Percentiles rank a stretch among this genome's conserved stretches.
These are phyloP conservation scores for Chionoecetes opilio DNA, from an alignment of 1,140 invertebrate species.

Conservation along the genomic window DNA sequence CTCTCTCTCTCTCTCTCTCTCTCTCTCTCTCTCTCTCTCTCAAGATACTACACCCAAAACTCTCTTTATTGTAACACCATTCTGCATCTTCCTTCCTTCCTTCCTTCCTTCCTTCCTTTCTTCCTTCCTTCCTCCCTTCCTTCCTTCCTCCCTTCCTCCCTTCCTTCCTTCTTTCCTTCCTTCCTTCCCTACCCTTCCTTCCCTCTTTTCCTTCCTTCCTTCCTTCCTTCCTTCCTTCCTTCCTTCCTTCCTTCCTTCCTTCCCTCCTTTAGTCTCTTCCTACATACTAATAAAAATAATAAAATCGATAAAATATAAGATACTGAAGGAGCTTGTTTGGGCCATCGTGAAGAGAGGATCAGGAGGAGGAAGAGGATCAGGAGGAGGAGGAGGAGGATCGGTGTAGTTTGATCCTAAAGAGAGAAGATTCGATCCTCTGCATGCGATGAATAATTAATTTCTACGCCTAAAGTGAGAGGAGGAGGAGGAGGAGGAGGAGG, in stretches of 20 bases:
- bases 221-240: too few species aligned
- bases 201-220: too few species aligned
- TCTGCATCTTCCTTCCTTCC: not conserved
- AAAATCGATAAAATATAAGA: not conserved
- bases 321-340: not conserved
- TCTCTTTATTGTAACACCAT: too few species aligned
- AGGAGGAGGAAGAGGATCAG: not conserved
- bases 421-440: not conserved
- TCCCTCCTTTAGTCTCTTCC: too few species aligned
- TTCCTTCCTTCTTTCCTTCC: not conserved
- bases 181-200: too few species aligned
- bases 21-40: not conserved
- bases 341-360: not conserved
- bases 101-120: not conserved
- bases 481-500: conserved; percentile 24
- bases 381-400: not conserved
- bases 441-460: conserved; percentile 50
- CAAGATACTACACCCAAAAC: not conserved
- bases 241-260: too few species aligned
- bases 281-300: not conserved
- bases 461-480: not conserved
- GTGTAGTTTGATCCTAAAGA: conserved; percentile 21
- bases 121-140: not conserved
- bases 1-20: conserved; percentile 34
- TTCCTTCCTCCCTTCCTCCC: not conserved